Evolutionary conservation across 1,140 invertebrate genomes (phyloP), one percentile per base, ranked within the genome.

Genomic region (Arctopsyche grandis): DNA sequence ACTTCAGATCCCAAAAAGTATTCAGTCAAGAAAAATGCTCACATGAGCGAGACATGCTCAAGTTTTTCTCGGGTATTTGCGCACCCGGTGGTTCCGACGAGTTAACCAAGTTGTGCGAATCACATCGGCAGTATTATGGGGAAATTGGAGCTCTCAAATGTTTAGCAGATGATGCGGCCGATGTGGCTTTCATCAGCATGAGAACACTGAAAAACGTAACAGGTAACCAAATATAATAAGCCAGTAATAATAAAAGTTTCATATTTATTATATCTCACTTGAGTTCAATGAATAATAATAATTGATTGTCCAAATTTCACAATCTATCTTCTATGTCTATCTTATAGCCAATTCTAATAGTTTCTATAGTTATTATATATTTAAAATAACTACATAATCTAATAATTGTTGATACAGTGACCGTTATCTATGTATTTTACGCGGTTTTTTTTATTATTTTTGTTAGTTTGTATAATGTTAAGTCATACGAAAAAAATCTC

Each of bases 131-230:
- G 22, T 88, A 90, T 73, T 84, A 85, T 69, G 91, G 89, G 1
- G 90, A 91, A 76, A 85, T 89, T 80, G 90, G 93, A 1, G 93
- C 96, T 1, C 90, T 98, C 71, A 88, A 92, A 80, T 97, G 96
- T 84, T 88, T 99, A 9, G 90, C 92, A n/a, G 92, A 94, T 84
- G 92, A 91, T 16, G 89, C 89, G 21, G 95, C 91, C 24, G 94
- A 98, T 84, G 94, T 98, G 0, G 96, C 96, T 0, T 98, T 98
- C 85, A 88, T 97, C 0, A 93, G 93, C 75, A 89, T 92, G 75
- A 91, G 91, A 60, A 92, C 92, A 3, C 91, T 94, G 48, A 89
- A 92, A 60, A 91, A 93, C 84, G 90, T 89, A 80, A 85, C 89
- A 82, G 88, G 90, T 90, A 87, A 87, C 78, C 85, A 84, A 79